A percentile compares a stretch with the other conserved stretches of the same genome.
These are phyloP conservation scores for Latrodectus elegans DNA, from an alignment of 2,888 invertebrate species.

Conservation along the genomic window DNA sequence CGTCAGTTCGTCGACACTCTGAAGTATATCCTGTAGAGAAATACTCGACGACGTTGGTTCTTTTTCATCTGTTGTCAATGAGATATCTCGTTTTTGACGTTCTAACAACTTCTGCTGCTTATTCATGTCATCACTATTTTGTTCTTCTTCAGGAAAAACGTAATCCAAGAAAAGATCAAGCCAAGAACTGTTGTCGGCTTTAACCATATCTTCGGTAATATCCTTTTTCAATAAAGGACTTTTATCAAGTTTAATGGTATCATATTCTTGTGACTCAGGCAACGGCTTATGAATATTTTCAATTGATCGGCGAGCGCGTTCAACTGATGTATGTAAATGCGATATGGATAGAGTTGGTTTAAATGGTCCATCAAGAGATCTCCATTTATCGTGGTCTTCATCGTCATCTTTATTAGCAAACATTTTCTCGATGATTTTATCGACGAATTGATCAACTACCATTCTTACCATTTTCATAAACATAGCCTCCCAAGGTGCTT, in stretches of 20 bases:
- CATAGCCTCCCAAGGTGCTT: constrained; percentile 63
- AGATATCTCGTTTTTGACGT: background rate
- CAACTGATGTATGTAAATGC: constrained; percentile 10
- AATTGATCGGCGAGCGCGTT: constrained; percentile 23
- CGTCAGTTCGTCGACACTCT: background rate
- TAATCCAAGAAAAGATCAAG: constrained; percentile 50
- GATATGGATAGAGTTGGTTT: background rate
- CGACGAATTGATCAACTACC: constrained; percentile 64
- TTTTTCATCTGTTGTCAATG: background rate
- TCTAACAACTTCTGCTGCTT: background rate
- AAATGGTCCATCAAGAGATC: constrained; percentile 15
- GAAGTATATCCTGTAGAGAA: background rate
- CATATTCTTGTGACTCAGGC: background rate
- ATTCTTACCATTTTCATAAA: constrained; percentile 66
- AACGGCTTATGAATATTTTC: too few relatives aligned
- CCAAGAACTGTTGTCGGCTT: constrained; percentile 28
- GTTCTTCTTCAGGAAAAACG: constrained; percentile 35
- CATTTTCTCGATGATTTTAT: constrained; percentile 64
- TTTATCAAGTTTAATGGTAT: background rate
- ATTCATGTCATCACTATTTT: background rate
- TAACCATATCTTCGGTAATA: background rate
- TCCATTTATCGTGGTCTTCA: constrained; percentile 33
- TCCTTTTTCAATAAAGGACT: constrained; percentile 14
- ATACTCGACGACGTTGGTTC: background rate
- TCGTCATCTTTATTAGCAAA: constrained; percentile 45